phyloP scores from a whole-genome alignment of 2,888 invertebrate species.

The Choristoneura rosaceana region DNA sequence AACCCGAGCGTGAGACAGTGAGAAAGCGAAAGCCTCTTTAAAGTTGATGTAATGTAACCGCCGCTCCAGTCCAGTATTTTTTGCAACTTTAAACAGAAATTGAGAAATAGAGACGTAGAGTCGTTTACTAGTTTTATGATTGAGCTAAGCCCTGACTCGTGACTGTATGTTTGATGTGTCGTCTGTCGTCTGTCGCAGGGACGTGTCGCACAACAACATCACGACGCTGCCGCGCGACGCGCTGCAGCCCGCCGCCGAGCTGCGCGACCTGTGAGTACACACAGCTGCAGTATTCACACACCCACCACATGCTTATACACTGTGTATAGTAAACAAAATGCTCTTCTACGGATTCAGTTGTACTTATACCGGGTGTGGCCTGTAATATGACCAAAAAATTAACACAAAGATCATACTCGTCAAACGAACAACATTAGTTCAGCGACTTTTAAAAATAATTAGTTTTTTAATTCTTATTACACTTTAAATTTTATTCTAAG shows the following conservation, averaged over 20 bases:
- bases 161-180: conserved; percentile 8
- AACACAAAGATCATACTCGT: no score
- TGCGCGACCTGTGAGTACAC: conserved; percentile 91
- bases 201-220: conserved; percentile 93
- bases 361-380: background rate
- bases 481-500: no score
- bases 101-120: background rate
- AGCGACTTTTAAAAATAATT: no score
- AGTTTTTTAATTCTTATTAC: no score
- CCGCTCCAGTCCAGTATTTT: background rate
- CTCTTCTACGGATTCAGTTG: background rate
- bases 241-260: conserved; percentile 87
- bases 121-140: background rate
- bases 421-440: no score
- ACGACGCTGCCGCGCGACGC: conserved; percentile 89
- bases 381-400: no score
- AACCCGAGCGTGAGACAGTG: background rate
- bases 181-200: conserved; percentile 85
- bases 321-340: background rate
- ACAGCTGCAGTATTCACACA: no score
- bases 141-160: background rate
- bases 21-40: background rate
- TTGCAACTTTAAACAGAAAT: background rate
- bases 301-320: background rate
- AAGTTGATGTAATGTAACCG: background rate